Conservation (phyloP, 2,797 vertebrate genomes). For the Cryptoblepharus egeriae region DNA sequence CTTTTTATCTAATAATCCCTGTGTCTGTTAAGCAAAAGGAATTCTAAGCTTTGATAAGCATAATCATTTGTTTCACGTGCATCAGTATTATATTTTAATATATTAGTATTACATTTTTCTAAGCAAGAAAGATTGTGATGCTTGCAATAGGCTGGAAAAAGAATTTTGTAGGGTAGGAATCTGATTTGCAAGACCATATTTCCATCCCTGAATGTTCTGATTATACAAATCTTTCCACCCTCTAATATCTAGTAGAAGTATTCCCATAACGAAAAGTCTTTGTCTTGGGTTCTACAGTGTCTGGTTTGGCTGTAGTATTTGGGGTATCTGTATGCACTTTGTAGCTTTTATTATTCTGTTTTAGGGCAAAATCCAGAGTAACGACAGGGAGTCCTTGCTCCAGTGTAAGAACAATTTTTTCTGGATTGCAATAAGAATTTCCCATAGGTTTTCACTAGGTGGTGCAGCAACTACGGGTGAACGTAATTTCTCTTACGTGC, state of each 20-base stretch:
- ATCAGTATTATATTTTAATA: too few relatives aligned
- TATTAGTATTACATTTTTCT: too few relatives aligned
- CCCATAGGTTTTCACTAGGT: too few relatives aligned
- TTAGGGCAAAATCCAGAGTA: too few relatives aligned
- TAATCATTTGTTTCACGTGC: not conserved
- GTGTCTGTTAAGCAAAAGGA: not conserved
- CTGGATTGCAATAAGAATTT: too few relatives aligned
- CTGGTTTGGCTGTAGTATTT: not conserved
- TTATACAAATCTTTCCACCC: too few relatives aligned
- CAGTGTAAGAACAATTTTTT: too few relatives aligned
- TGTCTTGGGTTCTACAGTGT: not conserved
- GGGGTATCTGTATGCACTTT: too few relatives aligned
- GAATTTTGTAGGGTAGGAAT: not conserved
- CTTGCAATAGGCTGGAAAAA: not conserved
- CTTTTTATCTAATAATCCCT: not conserved
- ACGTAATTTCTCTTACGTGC: too few relatives aligned
- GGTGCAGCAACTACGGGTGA: too few relatives aligned
- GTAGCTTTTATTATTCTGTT: too few relatives aligned
- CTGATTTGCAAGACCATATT: not conserved
- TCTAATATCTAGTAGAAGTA: not conserved
- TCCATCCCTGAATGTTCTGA: not conserved
- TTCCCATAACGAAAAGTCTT: not conserved
- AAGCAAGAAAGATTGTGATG: not conserved
- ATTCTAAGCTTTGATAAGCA: not conserved
- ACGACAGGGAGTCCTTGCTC: too few relatives aligned